Evolutionary conservation across 2,888 invertebrate species (phyloP).

Genomic region (Ormyrus rosae): DNA sequence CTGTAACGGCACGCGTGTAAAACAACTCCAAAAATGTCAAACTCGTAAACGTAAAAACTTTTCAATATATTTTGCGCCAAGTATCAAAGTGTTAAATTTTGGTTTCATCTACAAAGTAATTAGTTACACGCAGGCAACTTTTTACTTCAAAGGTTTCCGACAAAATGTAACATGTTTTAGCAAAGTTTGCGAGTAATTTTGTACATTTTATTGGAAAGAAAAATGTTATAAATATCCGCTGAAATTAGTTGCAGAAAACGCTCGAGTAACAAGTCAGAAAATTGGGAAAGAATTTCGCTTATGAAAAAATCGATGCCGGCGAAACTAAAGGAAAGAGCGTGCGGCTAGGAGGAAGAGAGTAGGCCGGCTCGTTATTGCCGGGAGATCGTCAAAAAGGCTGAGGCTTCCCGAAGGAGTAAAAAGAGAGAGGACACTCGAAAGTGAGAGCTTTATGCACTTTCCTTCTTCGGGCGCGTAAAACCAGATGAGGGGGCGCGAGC

Average conservation of each 20-base stretch:
- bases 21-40: no score
- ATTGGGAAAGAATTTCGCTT: neutral
- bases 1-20: no score
- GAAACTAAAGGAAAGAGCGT: neutral
- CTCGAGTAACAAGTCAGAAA: no score
- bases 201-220: no score
- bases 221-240: no score
- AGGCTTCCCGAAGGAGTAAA: slow-evolving; percentile 45
- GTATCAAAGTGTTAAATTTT: no score
- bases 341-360: neutral
- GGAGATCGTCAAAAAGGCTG: slow-evolving; percentile 46
- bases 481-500: slow-evolving; percentile 65
- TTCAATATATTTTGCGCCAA: no score
- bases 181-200: neutral
- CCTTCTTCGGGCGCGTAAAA: slow-evolving; percentile 65
- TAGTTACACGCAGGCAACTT: neutral
- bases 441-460: slow-evolving; percentile 72
- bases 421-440: slow-evolving; percentile 64
- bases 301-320: no score
- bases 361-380: slow-evolving; percentile 20
- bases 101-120: neutral
- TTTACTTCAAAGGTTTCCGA: neutral
- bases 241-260: no score
- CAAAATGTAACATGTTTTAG: neutral
- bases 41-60: no score